phyloP scores from a whole-genome alignment of 2,888 invertebrate genomes.

The Matsumyia berberina region DNA sequence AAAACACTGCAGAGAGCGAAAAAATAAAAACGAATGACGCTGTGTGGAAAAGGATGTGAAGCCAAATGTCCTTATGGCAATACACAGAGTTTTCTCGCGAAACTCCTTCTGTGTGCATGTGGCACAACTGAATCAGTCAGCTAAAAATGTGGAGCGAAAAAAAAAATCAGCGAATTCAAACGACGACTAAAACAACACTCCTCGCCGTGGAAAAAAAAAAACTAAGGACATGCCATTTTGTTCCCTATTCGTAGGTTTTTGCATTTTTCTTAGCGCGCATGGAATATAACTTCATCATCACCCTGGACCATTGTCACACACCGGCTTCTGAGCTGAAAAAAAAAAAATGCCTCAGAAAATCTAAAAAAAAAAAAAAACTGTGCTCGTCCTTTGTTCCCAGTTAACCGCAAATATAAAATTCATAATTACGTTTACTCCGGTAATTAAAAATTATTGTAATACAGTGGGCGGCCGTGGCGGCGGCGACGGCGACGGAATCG shows the following conservation, averaged over 20 bases:
- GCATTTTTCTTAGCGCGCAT: constrained; percentile 70
- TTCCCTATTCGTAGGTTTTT: constrained; percentile 74
- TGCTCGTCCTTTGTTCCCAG: constrained; percentile 73
- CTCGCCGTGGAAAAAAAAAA: constrained; percentile 69
- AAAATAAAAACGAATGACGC: constrained; percentile 35
- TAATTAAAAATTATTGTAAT: constrained; percentile 85
- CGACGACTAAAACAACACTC: constrained; percentile 72
- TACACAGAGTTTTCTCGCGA: constrained; percentile 68
- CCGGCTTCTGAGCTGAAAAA: constrained; percentile 62
- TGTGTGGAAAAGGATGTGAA: constrained; percentile 71
- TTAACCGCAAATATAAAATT: constrained; percentile 83
- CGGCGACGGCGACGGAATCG: constrained; percentile 36
- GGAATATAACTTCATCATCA: constrained; percentile 76
- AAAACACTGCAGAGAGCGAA: constrained; percentile 27
- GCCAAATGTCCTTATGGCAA: constrained; percentile 75
- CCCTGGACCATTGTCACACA: constrained; percentile 75
- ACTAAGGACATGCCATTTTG: constrained; percentile 75
- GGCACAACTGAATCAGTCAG: constrained; percentile 76
- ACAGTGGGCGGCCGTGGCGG: constrained; percentile 77
- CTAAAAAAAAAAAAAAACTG: constrained; percentile 65
- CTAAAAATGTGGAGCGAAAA: constrained; percentile 61
- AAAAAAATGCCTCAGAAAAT: constrained; percentile 63
- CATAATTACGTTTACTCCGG: constrained; percentile 85
- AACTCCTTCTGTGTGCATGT: constrained; percentile 74
- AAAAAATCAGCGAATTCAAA: too few species aligned